Conservation (phyloP, 2,888 invertebrate genomes). For the Leucophenga montana region DNA sequence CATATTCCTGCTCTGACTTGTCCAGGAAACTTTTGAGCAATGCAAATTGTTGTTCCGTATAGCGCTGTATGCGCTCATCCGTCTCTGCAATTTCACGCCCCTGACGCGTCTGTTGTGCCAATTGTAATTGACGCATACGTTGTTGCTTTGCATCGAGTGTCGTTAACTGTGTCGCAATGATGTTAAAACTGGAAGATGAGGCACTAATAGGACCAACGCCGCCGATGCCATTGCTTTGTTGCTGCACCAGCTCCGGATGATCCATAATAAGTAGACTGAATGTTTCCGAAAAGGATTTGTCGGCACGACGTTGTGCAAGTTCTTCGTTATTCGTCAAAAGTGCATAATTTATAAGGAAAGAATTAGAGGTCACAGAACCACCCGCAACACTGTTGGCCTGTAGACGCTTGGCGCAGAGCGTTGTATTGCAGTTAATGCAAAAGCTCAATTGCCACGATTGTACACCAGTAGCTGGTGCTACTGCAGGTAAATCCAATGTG, state of each 20-base stretch:
- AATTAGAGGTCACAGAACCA: constrained; percentile 32
- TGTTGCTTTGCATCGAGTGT: constrained; percentile 48
- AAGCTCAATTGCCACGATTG: constrained; percentile 66
- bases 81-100: constrained; percentile 81
- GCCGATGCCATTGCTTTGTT: constrained; percentile 72
- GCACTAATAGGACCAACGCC: constrained; percentile 62
- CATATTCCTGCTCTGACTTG: constrained; percentile 82
- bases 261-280: constrained; percentile 80
- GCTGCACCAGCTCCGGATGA: constrained; percentile 44
- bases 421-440: constrained; percentile 70
- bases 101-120: constrained; percentile 80
- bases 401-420: constrained; percentile 64
- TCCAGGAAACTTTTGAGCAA: constrained; percentile 83
- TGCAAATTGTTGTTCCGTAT: constrained; percentile 83
- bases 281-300: constrained; percentile 80
- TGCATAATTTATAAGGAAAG: constrained; percentile 64
- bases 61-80: constrained; percentile 84
- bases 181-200: constrained; percentile 43
- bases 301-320: constrained; percentile 77
- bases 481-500: constrained; percentile 51
- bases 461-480: constrained; percentile 1
- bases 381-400: constrained; percentile 25
- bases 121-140: constrained; percentile 69
- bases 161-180: constrained; percentile 40
- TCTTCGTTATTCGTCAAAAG: constrained; percentile 75